Evolutionary conservation across 2,797 vertebrate species (phyloP), one percentile per base, ranked within the genome.

Genomic region (Oryzias sinensis): DNA sequence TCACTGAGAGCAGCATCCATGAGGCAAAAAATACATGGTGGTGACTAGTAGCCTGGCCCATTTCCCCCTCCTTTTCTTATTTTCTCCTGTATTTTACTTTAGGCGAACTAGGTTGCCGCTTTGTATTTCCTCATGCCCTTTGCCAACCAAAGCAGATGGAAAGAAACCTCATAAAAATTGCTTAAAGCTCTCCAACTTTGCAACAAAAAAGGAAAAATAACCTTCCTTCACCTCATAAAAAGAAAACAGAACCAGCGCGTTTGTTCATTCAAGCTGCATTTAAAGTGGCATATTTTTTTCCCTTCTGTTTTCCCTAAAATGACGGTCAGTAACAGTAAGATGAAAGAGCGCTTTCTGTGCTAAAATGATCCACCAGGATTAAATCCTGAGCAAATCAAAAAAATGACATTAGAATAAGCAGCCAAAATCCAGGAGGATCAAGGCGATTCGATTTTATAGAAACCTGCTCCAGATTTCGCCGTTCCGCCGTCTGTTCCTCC

Each of bases 1-100:
- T 86, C 86, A 87, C 81, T 82, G 85, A 86, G 80, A 86, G 72
- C 76, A 79, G 74, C 70, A 68, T 72, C 72, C 59, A 73, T 18
- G 40, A 80, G 65, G 64, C 70, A 49, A 68, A 56, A 54, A 56
- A 64, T 68, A 76, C 64, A 65, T 76, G 62, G 69, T 63, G 62
- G 74, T 71, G 77, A 80, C 70, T 80, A 83, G 84, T 86, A 78
- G 83, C 59, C 65, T 76, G 70, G 79, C 77, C 11, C 11, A 37
- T 37, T 37, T 46, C 33, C 33, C 33, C 9, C 9, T 9, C 7
- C 6, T 29, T 65, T 44, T 11, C 24, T 58, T 67, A 47, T 61
- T 61, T 72, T 79, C 44, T 57, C 49, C 67, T 68, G 70, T 56
- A 53, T 74, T 80, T 70, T 40, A 82, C 79, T 86, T 56, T 68